phyloP scores from a whole-genome alignment of 1,140 invertebrate genomes.

The Aphaenogaster rudis region DNA sequence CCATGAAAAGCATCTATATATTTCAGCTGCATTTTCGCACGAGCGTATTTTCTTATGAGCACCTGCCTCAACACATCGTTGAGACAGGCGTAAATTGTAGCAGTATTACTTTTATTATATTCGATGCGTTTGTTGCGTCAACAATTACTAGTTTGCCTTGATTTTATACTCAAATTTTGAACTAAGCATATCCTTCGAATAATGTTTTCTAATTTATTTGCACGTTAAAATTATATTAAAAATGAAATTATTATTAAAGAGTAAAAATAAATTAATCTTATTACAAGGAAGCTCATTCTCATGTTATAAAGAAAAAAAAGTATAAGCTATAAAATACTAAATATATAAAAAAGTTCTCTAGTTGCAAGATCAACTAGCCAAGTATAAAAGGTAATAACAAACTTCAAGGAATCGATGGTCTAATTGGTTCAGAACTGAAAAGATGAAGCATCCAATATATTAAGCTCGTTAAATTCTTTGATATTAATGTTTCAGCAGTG shows the following conservation, averaged over 20 bases:
- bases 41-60: slow-evolving; percentile 37
- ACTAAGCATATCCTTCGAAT: not conserved
- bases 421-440: not conserved
- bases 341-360: not conserved
- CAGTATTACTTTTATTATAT: slow-evolving; percentile 66
- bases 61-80: slow-evolving; percentile 56
- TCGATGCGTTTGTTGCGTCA: slow-evolving; percentile 71
- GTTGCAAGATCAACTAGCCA: slow-evolving; percentile 4
- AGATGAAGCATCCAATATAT: not conserved
- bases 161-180: slow-evolving; percentile 34
- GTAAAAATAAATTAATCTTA: slow-evolving; percentile 8
- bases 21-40: slow-evolving; percentile 48
- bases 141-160: slow-evolving; percentile 44
- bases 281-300: not conserved
- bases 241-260: not conserved
- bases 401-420: not conserved
- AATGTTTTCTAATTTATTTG: slow-evolving; percentile 15
- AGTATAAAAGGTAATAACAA: slow-evolving; percentile 25
- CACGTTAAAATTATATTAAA: not conserved
- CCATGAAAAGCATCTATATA: slow-evolving; percentile 16
- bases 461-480: slow-evolving; percentile 19
- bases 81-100: slow-evolving; percentile 74
- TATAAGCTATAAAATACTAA: slow-evolving; percentile 1
- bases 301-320: not conserved
- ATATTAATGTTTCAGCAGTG: slow-evolving; percentile 14